Base-by-base conservation (phyloP, 2,113 vertebrate genomes). In the Hipposideros armiger region DNA sequence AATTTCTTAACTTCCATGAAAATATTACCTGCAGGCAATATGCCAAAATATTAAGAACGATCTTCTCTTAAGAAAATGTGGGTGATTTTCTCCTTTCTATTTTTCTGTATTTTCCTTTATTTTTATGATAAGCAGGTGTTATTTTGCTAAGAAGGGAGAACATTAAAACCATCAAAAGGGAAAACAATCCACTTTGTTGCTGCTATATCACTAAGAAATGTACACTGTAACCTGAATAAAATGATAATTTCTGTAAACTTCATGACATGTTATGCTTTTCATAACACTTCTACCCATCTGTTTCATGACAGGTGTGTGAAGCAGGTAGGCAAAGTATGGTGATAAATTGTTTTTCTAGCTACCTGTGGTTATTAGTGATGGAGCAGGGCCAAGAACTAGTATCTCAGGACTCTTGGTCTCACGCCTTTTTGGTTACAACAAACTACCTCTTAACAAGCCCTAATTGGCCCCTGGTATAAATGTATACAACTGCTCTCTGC, bases 21-120 rank as follows among this genome's bases (percentile, higher is more conserved):
- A 81, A 77, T 76, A 83, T 67, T 91, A 73, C 52, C 76, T 90
- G 45, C 28, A 85, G 36, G 40, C 88, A 94, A 90, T 66, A 94
- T 66, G 54, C 7, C 76, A 66, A 85, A 97, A 81, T 72, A 90
- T 19, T 64, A 72, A 74, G 50, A 91, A 36, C 47, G 26, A 13
- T 58, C 86, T 90, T 56, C 52, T 90, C 32, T 26, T 58, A 74
- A 26, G 32, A 94, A 89, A 91, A 89, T 28, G 14, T 7, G 26
- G 5, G 30, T 90, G 52, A 64, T 62, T 85, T 76, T 62, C 40
- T 60, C 28, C 50, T 81, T 81, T 91, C 11, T 69, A 45, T 52
- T 76, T 92, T 87, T 54, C 30, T 54, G 1, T 56, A 60, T 77
- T 83, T 93, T 47, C 11, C 28, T 3, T 8, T 52, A 19, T 91